Base-by-base conservation (phyloP, 2,797 vertebrate species). In the Typhlichthys eigenmanni region DNA sequence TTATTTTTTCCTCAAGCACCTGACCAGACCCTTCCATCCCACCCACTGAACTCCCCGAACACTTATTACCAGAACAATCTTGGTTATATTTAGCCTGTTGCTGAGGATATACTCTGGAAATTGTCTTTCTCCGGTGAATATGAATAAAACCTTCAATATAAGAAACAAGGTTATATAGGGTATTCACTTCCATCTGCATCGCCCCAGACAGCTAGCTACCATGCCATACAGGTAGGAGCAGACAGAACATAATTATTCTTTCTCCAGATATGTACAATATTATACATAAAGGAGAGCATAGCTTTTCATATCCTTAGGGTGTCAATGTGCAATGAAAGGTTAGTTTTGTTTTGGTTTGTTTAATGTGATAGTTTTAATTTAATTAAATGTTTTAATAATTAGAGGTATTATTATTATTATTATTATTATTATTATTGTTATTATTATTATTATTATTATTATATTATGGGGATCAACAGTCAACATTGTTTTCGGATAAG, bases 1-100 rank as follows among this genome's bases (percentile, higher is more conserved):
- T 45, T 55, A 32, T 55, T 55, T 55, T 90, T 70, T 84, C 84
- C 82, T 90, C 78, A 77, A 83, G 89, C 87, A 34, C 8, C 14
- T 56, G 0, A 49, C 47, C 61, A 57, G 34, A 57, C 16, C 19
- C 32, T 47, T 59, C 53, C 47, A 17, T 59, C 60, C 9, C 34
- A 29, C 1, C 13, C 55, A 60, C 45, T 67, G 55, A 58, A 14
- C 59, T 67, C 66, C 66, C 48, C 51, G 47, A 73, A 58, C 54
- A 55, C 62, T 51, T 59, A 54, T 65, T 72, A 80, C 84, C 78
- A 79, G 69, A 78, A 80, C 62, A 79, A 78, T 79, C 60, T 61
- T 2, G 57, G 67, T 71, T 86, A 83, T 81, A 78, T 76, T 81
- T 82, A 84, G 68, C 61, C 53, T 49, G 54, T 59, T 71, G 64